Evolutionary conservation across 2,113 vertebrate species (phyloP).

Genomic region (Catharus minimus): DNA sequence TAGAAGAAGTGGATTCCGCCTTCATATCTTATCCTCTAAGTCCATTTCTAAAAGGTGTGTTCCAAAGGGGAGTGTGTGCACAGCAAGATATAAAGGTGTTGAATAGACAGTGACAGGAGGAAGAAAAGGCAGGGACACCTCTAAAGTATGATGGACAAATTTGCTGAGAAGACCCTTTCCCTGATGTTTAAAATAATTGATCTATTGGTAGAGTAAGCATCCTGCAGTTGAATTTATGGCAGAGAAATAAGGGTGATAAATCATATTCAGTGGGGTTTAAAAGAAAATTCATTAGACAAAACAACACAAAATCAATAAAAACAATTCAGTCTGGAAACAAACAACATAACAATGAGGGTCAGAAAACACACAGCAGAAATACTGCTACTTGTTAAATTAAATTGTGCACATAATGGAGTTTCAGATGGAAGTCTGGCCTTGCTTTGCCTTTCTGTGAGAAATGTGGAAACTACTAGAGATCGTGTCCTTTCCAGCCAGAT

Average conservation of each 20-base stretch:
- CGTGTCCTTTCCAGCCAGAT: background rate
- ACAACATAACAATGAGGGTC: background rate
- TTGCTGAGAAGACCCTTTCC: background rate
- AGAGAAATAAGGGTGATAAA: background rate
- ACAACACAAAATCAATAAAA: constrained; percentile 24
- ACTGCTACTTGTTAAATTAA: constrained; percentile 1
- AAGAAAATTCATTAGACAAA: constrained; percentile 21
- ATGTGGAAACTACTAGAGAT: background rate
- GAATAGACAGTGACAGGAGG: background rate
- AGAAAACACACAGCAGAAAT: background rate
- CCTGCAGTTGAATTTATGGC: background rate
- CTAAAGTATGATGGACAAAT: background rate
- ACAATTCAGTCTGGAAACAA: constrained; percentile 6
- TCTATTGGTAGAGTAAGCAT: background rate
- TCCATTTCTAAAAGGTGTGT: background rate
- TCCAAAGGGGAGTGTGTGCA: background rate
- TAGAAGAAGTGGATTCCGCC: background rate
- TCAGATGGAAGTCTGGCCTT: background rate
- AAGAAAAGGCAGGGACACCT: background rate
- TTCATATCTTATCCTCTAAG: background rate
- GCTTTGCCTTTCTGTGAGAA: background rate
- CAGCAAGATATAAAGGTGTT: background rate
- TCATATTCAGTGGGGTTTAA: background rate
- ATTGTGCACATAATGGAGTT: background rate
- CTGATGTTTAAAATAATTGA: background rate